Evolutionary conservation across 2,797 vertebrate genomes (phyloP), one percentile per base, ranked within the genome.

Genomic region (Acestrorhynchus altus): DNA sequence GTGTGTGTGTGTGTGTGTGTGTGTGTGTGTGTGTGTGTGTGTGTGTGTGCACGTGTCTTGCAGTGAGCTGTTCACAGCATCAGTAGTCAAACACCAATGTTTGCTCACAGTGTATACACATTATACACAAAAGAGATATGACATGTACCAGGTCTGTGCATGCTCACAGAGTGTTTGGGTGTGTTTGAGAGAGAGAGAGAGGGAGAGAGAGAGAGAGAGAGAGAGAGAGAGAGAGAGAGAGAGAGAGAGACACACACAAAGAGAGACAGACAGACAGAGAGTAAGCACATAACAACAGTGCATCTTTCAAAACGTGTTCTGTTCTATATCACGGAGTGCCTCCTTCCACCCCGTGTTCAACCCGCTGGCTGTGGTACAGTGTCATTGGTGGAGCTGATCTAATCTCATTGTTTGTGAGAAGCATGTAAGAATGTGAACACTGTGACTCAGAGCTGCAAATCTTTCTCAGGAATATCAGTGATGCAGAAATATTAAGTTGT

Each of bases 51-150:
- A 0, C 24, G 16, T 35, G 47, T 54, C 4, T 70, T 16, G 26
- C 24, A 59, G 18, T 56, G 9, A 0, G 15, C 24, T 49, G 44
- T 73, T 63, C 44, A 57, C 13, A 71, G 69, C 22, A 28, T 72
- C 39, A 31, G 11, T 61, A 59, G 40, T 72, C 57, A 20, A 61
- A 42, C 46, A n/a, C 15, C 54, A 46, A 5, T 71, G 52, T 60
- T 47, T 72, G 20, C 20, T 39, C 1, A 73, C 12, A 12, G 72
- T 74, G n/a, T 51, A 63, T 24, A 63, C 46, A 67, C 44, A 67
- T 5, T 31, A 49, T 67, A 49, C 24, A 67, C 65, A 67, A 64
- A 64, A 49, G 44, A 66, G 42, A 66, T 28, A 74, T 63, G 72
- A 63, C 46, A 74, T 60, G 15, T 63, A 64, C n/a, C 20, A 64